Conservation (phyloP, 2,113 vertebrate species). For the Argyrosomus japonicus region DNA sequence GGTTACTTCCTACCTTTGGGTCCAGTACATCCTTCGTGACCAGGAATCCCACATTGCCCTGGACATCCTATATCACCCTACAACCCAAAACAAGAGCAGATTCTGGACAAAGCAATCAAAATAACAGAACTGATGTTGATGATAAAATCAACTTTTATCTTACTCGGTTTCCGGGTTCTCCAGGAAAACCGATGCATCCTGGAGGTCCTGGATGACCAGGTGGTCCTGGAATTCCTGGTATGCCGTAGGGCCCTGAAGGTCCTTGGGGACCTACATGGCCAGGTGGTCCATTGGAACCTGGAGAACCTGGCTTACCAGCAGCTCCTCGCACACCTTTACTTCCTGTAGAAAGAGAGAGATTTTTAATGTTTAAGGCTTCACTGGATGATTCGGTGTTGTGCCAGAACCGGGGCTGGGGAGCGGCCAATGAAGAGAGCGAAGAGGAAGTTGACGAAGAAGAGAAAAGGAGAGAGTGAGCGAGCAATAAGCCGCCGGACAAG, state of each 20-base stretch:
- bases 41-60: constrained; percentile 68
- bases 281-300: constrained; percentile 62
- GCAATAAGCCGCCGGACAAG: too few species aligned
- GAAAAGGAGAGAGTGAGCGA: too few species aligned
- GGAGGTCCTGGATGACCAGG: constrained; percentile 73
- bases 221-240: constrained; percentile 71
- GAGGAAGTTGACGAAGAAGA: too few species aligned
- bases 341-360: constrained; percentile 62
- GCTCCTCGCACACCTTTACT: constrained; percentile 68
- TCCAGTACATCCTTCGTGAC: constrained; percentile 67
- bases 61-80: constrained; percentile 77
- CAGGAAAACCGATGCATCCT: constrained; percentile 82
- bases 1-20: constrained; percentile 71
- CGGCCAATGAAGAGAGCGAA: too few species aligned
- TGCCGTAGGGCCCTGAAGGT: constrained; percentile 57
- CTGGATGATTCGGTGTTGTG: not conserved
- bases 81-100: not conserved
- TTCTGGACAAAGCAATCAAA: not conserved
- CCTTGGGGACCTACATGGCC: constrained; percentile 69
- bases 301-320: constrained; percentile 59
- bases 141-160: constrained; percentile 21
- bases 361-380: not conserved
- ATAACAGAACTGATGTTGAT: too few species aligned
- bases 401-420: too few species aligned
- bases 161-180: constrained; percentile 84